Percentiles rank a stretch among this genome's conserved stretches.
phyloP scores from a whole-genome alignment of 53 echinoderm and acorn worm genomes.

The Holothuria leucospilota region DNA sequence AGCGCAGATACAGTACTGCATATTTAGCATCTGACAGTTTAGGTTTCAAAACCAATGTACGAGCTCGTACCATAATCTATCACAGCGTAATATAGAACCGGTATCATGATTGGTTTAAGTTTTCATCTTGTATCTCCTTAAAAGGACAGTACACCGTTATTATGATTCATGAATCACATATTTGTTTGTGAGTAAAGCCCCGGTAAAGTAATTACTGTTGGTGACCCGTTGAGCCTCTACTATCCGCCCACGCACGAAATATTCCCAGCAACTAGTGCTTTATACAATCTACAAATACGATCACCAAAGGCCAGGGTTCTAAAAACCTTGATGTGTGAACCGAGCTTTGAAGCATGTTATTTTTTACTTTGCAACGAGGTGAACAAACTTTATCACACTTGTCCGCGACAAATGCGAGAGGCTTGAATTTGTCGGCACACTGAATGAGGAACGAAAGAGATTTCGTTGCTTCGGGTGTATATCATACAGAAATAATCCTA shows the following conservation, averaged over 20 bases:
- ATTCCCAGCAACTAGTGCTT: slow-evolving; percentile 49
- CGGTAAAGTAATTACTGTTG: slow-evolving; percentile 17
- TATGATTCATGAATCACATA: slow-evolving; percentile 59
- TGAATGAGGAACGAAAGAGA: too few relatives aligned
- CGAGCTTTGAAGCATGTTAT: too few relatives aligned
- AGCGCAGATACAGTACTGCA: not conserved
- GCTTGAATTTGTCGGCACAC: too few relatives aligned
- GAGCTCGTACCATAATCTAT: not conserved
- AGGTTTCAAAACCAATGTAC: not conserved
- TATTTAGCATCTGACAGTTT: not conserved
- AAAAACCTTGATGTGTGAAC: slow-evolving; percentile 37
- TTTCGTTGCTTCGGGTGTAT: too few relatives aligned
- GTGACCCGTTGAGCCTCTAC: slow-evolving; percentile 30
- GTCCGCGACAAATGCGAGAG: not conserved
- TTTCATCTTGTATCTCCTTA: not conserved
- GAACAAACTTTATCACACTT: slow-evolving; percentile 32
- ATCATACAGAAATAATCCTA: too few relatives aligned
- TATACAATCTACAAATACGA: slow-evolving; percentile 9
- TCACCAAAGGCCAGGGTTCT: slow-evolving; percentile 39
- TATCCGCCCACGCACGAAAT: slow-evolving; percentile 39
- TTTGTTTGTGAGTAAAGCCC: slow-evolving; percentile 38
- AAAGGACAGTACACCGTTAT: slow-evolving; percentile 32
- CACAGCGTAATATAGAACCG: not conserved
- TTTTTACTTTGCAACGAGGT: slow-evolving; percentile 1
- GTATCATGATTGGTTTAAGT: slow-evolving; percentile 14